Conservation (phyloP, 23 tunicate species). For the Aplidium turbinatum region DNA sequence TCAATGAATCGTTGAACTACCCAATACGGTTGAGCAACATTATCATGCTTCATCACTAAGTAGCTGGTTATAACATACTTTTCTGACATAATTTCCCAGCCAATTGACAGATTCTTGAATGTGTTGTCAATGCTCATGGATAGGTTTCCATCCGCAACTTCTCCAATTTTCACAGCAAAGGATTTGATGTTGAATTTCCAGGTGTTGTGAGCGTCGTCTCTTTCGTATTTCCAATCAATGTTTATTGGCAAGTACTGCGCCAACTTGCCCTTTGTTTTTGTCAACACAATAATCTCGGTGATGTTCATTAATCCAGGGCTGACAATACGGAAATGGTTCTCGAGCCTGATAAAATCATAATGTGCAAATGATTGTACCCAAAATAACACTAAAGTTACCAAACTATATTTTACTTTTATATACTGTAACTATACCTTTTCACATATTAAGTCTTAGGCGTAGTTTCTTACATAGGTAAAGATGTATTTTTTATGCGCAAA, state of each 20-base stretch:
- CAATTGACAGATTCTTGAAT: not conserved
- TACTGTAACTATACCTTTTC: too few species aligned
- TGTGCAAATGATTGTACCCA: too few species aligned
- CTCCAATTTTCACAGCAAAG: not conserved
- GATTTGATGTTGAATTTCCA: constrained; percentile 18
- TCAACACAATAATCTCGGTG: not conserved
- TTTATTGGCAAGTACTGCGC: constrained; percentile 8
- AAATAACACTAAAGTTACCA: too few species aligned
- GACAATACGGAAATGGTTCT: not conserved
- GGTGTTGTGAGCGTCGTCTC: not conserved
- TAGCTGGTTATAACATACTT: constrained; percentile 17
- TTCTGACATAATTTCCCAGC: not conserved
- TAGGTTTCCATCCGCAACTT: not conserved
- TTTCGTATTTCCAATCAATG: constrained; percentile 21
- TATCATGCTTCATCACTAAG: too few species aligned
- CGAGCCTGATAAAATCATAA: constrained; percentile 14
- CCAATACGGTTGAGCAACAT: too few species aligned
- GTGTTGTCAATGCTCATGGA: not conserved
- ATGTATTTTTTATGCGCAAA: too few species aligned
- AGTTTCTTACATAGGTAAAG: too few species aligned
- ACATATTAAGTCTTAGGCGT: too few species aligned
- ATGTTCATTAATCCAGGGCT: not conserved
- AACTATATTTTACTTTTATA: too few species aligned
- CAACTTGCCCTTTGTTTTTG: constrained; percentile 11
- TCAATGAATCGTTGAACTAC: too few species aligned